A percentile compares a stretch with the other conserved stretches of the same genome.
phyloP scores from a whole-genome alignment of 2,888 invertebrate genomes.

The Tinea semifulvella region DNA sequence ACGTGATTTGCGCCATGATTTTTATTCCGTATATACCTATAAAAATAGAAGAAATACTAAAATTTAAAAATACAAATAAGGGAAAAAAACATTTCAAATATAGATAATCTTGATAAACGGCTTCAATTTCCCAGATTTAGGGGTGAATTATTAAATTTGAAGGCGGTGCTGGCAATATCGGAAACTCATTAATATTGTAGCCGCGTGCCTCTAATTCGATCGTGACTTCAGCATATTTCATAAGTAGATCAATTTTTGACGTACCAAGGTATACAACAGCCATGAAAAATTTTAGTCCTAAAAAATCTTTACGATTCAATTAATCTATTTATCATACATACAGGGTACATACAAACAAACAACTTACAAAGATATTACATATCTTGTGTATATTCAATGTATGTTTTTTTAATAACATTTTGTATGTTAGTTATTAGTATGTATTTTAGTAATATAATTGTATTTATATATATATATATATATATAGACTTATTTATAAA shows the following conservation, averaged over 20 bases:
- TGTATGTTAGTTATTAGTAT: too few species aligned
- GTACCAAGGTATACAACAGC: constrained; percentile 17
- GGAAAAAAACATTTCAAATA: neutral
- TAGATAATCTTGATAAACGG: constrained; percentile 26
- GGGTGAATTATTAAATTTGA: constrained; percentile 42
- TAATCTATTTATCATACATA: neutral
- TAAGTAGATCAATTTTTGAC: constrained; percentile 32
- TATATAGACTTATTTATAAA: too few species aligned
- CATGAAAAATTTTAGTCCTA: constrained; percentile 12
- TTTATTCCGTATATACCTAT: too few species aligned
- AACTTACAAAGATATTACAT: neutral
- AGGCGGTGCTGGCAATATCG: constrained; percentile 42
- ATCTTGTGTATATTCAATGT: too few species aligned
- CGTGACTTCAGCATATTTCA: constrained; percentile 36
- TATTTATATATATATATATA: too few species aligned
- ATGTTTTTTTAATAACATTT: too few species aligned
- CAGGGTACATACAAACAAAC: neutral
- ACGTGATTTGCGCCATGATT: neutral
- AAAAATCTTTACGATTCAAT: neutral
- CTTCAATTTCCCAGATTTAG: constrained; percentile 33
- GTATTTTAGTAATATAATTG: too few species aligned
- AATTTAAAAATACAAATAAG: too few species aligned
- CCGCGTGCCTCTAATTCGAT: constrained; percentile 50
- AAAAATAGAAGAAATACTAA: too few species aligned
- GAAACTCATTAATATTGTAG: constrained; percentile 60